Evolutionary conservation across 2,888 invertebrate genomes (phyloP).

Genomic region (Oscheius sp.): DNA sequence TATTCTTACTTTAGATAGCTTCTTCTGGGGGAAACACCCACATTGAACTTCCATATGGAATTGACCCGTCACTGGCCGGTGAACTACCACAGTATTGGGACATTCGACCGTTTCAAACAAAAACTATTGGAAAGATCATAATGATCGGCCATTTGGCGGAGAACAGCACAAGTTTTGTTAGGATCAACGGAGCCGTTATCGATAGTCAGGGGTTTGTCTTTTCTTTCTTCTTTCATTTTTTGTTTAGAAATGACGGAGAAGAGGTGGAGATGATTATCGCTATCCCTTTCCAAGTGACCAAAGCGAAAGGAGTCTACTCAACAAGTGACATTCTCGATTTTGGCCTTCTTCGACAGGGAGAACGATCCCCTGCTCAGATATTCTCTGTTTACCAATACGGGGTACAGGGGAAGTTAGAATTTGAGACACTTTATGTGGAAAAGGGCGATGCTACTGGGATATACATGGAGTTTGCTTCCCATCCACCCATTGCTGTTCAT

Average conservation of each 20-base stretch:
- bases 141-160: constrained; percentile 42
- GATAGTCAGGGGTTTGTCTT: not conserved
- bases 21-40: constrained; percentile 84
- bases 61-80: constrained; percentile 78
- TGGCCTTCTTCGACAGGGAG: constrained; percentile 78
- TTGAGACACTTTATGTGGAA: constrained; percentile 73
- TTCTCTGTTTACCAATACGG: constrained; percentile 77
- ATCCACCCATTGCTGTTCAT: constrained; percentile 62
- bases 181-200: constrained; percentile 35
- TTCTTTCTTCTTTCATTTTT: not conserved
- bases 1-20: constrained; percentile 71
- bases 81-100: constrained; percentile 85
- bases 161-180: constrained; percentile 60
- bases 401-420: constrained; percentile 78
- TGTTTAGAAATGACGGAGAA: constrained; percentile 15
- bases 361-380: constrained; percentile 77
- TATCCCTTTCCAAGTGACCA: constrained; percentile 52
- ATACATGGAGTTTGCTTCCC: constrained; percentile 64
- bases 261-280: constrained; percentile 37
- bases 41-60: constrained; percentile 81
- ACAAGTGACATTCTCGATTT: constrained; percentile 84
- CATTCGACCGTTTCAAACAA: constrained; percentile 44
- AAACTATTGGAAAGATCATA: constrained; percentile 38
- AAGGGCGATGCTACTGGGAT: constrained; percentile 54
- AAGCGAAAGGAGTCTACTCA: constrained; percentile 79